Evolutionary conservation across 2,888 invertebrate genomes (phyloP).

Genomic region (Oeneis ivallda): DNA sequence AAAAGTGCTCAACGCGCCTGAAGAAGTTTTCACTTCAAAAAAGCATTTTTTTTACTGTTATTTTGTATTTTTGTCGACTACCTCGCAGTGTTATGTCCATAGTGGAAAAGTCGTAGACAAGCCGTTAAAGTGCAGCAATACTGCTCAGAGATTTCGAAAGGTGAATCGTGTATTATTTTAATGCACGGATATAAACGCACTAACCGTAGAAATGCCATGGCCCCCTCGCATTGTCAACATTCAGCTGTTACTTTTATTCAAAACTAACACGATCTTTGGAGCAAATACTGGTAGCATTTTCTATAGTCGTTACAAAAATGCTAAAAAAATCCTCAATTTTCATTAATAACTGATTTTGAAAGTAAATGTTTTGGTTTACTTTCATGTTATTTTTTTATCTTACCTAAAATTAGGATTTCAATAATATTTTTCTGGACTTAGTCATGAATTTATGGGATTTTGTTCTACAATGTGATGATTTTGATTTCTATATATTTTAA

Average conservation of each 20-base stretch:
- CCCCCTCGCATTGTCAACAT: slow-evolving; percentile 61
- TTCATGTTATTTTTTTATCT: neutral
- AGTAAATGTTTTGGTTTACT: neutral
- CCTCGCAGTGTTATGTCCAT: too few relatives aligned
- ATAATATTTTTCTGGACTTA: too few relatives aligned
- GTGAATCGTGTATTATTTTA: slow-evolving; percentile 24
- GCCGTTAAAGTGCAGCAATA: too few relatives aligned
- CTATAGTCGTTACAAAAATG: neutral
- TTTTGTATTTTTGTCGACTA: too few relatives aligned
- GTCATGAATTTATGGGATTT: too few relatives aligned
- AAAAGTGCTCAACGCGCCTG: too few relatives aligned
- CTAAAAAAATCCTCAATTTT: neutral
- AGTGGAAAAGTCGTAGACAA: too few relatives aligned
- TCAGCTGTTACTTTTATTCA: slow-evolving; percentile 54
- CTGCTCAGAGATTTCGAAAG: neutral
- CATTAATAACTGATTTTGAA: too few relatives aligned
- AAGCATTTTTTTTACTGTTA: too few relatives aligned
- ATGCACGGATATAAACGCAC: slow-evolving; percentile 20
- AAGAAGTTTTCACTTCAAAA: too few relatives aligned
- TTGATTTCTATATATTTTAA: too few relatives aligned
- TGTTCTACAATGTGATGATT: too few relatives aligned
- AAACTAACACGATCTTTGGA: slow-evolving; percentile 19
- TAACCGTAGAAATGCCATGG: slow-evolving; percentile 47
- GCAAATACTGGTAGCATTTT: slow-evolving; percentile 15
- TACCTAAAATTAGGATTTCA: neutral